Evolutionary conservation across 1,140 invertebrate genomes (phyloP), one percentile per base, ranked within the genome.

Genomic region (Acromyrmex heyeri): DNA sequence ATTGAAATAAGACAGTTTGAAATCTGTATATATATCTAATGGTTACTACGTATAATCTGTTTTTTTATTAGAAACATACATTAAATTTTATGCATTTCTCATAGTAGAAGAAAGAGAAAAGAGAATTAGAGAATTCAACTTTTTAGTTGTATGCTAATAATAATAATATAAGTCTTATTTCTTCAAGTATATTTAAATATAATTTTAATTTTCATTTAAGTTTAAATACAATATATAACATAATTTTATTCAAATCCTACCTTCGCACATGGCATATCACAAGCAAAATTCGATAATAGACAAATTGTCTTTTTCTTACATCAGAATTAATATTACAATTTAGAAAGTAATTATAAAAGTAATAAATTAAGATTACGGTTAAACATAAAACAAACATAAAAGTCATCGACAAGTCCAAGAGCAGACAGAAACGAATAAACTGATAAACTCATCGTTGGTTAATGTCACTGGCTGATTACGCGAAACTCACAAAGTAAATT

Each of bases 1-100:
- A 83, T 75, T 73, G 69, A 61, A 83, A 75, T 73, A 73, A 75
- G 38, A 4, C 44, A 55, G 10, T 73, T 73, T 24, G 48, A 83
- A 83, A 18, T 27, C 34, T n/a, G 30, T 34, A 30, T 44, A 24
- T 48, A 14, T 48, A 14, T 3, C 34, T 57, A 59, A 72, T 69
- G 27, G 14, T 75, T 30, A n/a, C 34, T 50, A 62, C 7, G 24
- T 24, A 14, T 61, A 73, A 50, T 62, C 7, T 53, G 24, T 34
- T 72, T 8, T 34, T 72, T 16, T 16, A 53, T 14, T 62, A 24
- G 10, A 44, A 62, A 62, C 6, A 27, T 53, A 27, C 8, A 55
- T 21, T 16, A 53, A 79, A 62, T 30, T 67, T 30, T 30, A 48
- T 44, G 34, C n/a, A n/a, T 21, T 16, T 75, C 5, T 44, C 5